Evolutionary conservation across 2,888 invertebrate genomes (phyloP).

Genomic region (Stomorhina lunata): DNA sequence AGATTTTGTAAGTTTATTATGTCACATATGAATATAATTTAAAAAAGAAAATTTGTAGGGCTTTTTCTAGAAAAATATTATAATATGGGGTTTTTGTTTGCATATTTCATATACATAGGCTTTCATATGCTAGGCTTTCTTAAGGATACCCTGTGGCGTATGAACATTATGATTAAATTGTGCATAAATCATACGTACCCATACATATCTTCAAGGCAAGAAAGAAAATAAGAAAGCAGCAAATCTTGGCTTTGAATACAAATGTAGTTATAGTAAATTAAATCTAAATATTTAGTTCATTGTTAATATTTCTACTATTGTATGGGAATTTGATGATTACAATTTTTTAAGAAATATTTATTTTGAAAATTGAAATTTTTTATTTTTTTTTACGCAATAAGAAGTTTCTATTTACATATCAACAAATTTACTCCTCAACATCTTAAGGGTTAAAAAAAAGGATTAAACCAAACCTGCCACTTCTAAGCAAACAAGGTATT

Average conservation of each 20-base stretch:
- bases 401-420: not conserved
- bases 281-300: no score
- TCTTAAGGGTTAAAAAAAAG: slow-evolving; percentile 20
- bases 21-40: not conserved
- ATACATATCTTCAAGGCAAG: no score
- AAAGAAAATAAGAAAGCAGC: no score
- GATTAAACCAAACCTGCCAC: not conserved
- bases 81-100: not conserved
- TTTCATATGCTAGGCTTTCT: not conserved
- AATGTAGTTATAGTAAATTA: no score
- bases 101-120: no score
- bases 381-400: not conserved
- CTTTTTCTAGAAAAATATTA: not conserved
- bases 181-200: not conserved
- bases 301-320: no score
- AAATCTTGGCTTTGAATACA: no score
- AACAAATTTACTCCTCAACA: not conserved
- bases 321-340: no score
- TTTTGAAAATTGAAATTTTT: not conserved
- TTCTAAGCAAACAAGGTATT: not conserved
- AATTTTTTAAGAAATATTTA: not conserved
- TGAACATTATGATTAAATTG: not conserved
- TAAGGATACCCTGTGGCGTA: not conserved
- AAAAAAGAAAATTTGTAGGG: not conserved
- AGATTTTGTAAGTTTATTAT: not conserved